phyloP scores from a whole-genome alignment of 2,888 invertebrate genomes.

The Globia sparganii region DNA sequence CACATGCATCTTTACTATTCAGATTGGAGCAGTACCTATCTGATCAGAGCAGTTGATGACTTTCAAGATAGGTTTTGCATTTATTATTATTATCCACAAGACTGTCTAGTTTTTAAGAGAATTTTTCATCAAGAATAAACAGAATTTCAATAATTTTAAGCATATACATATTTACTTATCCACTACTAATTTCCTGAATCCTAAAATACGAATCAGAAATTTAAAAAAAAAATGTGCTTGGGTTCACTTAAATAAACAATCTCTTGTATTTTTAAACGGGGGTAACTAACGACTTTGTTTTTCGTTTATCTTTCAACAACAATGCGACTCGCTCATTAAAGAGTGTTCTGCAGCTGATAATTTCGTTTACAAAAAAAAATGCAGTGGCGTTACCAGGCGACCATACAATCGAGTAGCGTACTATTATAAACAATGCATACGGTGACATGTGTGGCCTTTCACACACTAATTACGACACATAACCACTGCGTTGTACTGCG shows the following conservation, averaged over 20 bases:
- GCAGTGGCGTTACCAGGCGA: constrained; percentile 50
- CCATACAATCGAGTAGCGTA: constrained; percentile 49
- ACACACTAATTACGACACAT: constrained; percentile 63
- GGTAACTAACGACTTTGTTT: neutral
- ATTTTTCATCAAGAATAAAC: too few relatives aligned
- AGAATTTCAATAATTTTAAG: too few relatives aligned
- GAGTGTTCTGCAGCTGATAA: neutral
- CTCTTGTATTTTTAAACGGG: neutral
- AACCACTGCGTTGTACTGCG: constrained; percentile 56
- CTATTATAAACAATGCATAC: constrained; percentile 48
- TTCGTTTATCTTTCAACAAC: neutral
- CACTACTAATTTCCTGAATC: neutral
- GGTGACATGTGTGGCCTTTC: constrained; percentile 63
- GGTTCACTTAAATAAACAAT: neutral
- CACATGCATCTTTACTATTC: neutral
- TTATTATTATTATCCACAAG: neutral
- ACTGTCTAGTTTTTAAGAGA: too few relatives aligned
- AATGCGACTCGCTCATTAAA: neutral
- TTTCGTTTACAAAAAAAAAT: constrained; percentile 28
- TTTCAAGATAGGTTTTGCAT: neutral
- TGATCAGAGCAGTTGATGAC: neutral
- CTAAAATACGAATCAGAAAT: neutral
- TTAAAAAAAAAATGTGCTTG: neutral
- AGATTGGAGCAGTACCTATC: neutral
- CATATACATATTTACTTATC: too few relatives aligned